Conservation (phyloP, 2,888 invertebrate genomes). For the Oligia fasciuncula region DNA sequence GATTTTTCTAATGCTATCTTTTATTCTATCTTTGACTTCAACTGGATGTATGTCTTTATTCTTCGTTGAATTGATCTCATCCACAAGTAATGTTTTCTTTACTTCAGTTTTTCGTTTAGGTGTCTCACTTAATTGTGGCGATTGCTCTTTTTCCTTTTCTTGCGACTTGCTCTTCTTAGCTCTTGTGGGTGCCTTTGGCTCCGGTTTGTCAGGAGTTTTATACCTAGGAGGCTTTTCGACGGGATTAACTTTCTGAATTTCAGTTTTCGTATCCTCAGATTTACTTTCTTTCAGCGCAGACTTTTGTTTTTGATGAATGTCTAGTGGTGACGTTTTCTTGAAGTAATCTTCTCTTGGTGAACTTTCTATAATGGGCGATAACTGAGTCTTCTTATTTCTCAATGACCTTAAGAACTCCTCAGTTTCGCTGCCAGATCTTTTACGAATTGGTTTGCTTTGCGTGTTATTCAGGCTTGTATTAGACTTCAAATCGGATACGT, state of each 20-base stretch:
- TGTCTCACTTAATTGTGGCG: slow-evolving; percentile 82
- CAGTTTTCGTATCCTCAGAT: slow-evolving; percentile 73
- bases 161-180: slow-evolving; percentile 82
- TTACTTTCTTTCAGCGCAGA: slow-evolving; percentile 77
- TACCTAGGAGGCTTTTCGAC: slow-evolving; percentile 86
- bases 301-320: slow-evolving; percentile 82
- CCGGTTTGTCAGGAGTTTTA: slow-evolving; percentile 83
- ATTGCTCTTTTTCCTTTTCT: slow-evolving; percentile 80
- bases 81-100: slow-evolving; percentile 81
- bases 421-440: slow-evolving; percentile 91
- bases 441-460: slow-evolving; percentile 87
- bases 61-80: slow-evolving; percentile 83
- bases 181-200: slow-evolving; percentile 83
- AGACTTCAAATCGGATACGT: slow-evolving; percentile 91
- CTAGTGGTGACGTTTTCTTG: slow-evolving; percentile 85
- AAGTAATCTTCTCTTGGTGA: slow-evolving; percentile 93
- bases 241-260: slow-evolving; percentile 85
- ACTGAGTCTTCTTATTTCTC: slow-evolving; percentile 91
- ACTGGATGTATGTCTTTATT: slow-evolving; percentile 74
- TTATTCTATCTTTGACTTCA: slow-evolving; percentile 87
- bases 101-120: slow-evolving; percentile 84
- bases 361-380: slow-evolving; percentile 95
- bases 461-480: slow-evolving; percentile 81
- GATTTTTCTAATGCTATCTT: slow-evolving; percentile 87
- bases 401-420: slow-evolving; percentile 90